Evolutionary conservation across 1,140 invertebrate species (phyloP), one percentile per base, ranked within the genome.

Genomic region (Pteromalus puparum): DNA sequence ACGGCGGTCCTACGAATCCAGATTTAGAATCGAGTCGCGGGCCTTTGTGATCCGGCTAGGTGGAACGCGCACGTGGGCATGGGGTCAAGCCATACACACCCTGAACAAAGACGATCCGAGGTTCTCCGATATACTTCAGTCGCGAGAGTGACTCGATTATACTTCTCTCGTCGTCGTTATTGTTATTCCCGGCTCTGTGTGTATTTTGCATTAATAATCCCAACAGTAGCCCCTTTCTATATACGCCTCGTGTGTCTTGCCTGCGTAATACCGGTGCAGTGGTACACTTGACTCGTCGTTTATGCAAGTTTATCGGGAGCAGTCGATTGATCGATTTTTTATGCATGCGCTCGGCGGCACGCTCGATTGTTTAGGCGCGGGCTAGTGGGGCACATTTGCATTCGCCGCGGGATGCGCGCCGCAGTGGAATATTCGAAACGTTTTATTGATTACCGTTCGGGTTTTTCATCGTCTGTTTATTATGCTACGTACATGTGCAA

Each of bases 371-470:
- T 74, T 42, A 74, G 26, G 70, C 70, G 70, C 38, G 38, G 0
- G 46, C 4, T 13, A 1, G 46, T 4, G 53, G 5, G 18, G 3
- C 18, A 24, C n/a, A 81, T 81, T 73, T 81, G 46, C 80, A 81
- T 81, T 53, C 42, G 10, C 42, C 48, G 48, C 77, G 61, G 24
- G 67, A 67, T 18, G 46, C 46, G 46, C 46, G 46, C 46, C 46
- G 46, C 46, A 48, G 12, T 48, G 15, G 46, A 48, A 61, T 61
- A 61, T 61, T 61, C 1, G 53, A n/a, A 61, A 61, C 18, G 15
- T 28, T 46, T 68, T 82, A 76, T 83, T 83, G 73, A 76, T 83
- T 83, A 68, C 76, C 10, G 30, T 9, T 28, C 6, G 48, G 4
- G 72, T 6, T 53, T n/a, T 61, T 10, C 82, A 61, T 34, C 68